Evolutionary conservation across 2,797 vertebrate genomes (phyloP), one percentile per base, ranked within the genome.

Genomic region (Squalus acanthias): DNA sequence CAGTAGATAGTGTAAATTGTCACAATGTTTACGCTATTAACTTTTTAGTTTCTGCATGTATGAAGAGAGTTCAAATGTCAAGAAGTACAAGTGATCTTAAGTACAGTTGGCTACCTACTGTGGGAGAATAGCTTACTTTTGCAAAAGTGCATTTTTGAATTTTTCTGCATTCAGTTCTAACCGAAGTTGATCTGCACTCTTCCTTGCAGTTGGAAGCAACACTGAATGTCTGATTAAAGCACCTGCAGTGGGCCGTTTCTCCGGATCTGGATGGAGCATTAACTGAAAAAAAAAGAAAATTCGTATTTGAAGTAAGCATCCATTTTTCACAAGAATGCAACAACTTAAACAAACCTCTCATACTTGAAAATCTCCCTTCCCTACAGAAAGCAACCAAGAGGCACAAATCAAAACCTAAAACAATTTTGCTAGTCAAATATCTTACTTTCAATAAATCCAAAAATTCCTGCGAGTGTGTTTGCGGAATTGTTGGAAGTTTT

Each of bases 121-220:
- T 26, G 29, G 26, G 69, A 76, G 10, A 89, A 85, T 72, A 24
- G 97, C 98, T 97, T 98, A 99, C 99, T 99, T 99, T 96, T 99
- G 99, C 63, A 99, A 98, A 96, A 99, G 98, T 0, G 99, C 99
- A 33, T 99, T 99, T 98, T 99, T 99, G 97, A 99, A 99, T 96
- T 98, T 99, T 97, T 99, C 99, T 0, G 99, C 99, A 6, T 99
- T 99, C 96, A 99, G 98, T 97, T 99, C 99, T 95, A 99, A 98
- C 96, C 99, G 97, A n/a, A 99, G 98, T 97, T 99, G 99, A 96
- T 99, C 99, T 0, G 99, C 99, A 0, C 98, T 99, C 98, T 99
- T 99, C 96, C 98, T 98, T 87, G 99, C 98, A 0, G 99, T 98
- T 0, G 99, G 99, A 2, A 99, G 98, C 70, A 99, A 98, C 93